phyloP scores from a whole-genome alignment of 1,140 invertebrate species.

The Myzus persicae region DNA sequence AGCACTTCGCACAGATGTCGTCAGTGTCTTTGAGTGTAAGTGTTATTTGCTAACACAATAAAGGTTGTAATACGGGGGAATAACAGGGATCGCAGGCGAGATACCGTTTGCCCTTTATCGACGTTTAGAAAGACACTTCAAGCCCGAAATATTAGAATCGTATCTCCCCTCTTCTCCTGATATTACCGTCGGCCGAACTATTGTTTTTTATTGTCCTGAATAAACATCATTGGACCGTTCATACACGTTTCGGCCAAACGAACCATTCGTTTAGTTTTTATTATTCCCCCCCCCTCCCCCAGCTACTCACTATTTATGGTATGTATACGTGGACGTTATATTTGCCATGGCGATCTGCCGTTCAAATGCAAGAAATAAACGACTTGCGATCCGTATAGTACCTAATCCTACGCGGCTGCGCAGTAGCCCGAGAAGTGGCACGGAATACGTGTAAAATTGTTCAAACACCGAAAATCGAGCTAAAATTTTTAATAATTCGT shows the following conservation, averaged over 20 bases:
- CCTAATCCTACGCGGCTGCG: not conserved
- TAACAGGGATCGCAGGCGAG: not conserved
- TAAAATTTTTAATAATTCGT: not conserved
- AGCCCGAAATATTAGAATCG: slow-evolving; percentile 23
- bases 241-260: not conserved
- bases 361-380: not conserved
- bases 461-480: not conserved
- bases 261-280: not conserved
- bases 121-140: not conserved
- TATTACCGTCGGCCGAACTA: not conserved
- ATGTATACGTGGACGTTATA: not conserved
- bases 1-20: not conserved
- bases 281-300: not conserved
- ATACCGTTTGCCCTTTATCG: not conserved
- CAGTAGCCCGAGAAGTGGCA: not conserved
- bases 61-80: not conserved
- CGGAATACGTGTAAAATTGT: not conserved
- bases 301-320: too few species aligned
- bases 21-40: not conserved
- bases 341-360: not conserved
- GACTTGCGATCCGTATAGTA: not conserved
- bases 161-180: not conserved
- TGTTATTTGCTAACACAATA: not conserved
- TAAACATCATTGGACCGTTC: not conserved
- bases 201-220: not conserved